phyloP scores from a whole-genome alignment of 2,113 vertebrate genomes.

The Ammodytes marinus region DNA sequence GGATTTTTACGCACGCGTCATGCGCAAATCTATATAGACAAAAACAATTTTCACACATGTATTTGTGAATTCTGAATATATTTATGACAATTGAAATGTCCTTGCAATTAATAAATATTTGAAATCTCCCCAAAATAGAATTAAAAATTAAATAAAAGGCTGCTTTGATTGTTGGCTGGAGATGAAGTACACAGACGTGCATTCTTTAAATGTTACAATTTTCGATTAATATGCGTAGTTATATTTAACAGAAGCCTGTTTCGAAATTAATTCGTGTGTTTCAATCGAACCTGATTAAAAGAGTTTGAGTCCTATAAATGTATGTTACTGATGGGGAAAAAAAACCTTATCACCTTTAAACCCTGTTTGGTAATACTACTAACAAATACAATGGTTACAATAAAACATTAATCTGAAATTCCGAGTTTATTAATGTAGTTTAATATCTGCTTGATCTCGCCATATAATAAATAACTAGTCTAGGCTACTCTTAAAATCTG shows the following conservation, averaged over 20 bases:
- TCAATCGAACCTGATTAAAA: conserved; percentile 17
- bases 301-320: conserved; percentile 6
- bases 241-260: background rate
- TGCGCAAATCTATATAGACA: background rate
- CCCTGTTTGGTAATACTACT: background rate
- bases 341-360: background rate
- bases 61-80: background rate
- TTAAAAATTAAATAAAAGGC: background rate
- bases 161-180: background rate
- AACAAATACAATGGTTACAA: conserved; percentile 4
- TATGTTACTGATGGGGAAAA: conserved; percentile 1
- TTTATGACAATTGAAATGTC: background rate
- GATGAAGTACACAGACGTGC: background rate
- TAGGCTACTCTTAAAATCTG: background rate
- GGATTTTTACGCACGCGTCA: conserved; percentile 9
- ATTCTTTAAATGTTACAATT: background rate
- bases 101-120: background rate
- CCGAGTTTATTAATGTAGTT: background rate
- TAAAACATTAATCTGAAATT: conserved; percentile 27
- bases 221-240: background rate
- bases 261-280: background rate
- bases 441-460: background rate
- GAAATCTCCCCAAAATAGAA: background rate
- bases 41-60: background rate
- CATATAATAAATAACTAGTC: background rate